Evolutionary conservation across 2,113 vertebrate genomes (phyloP).

Genomic region (Baryphthengus martii): DNA sequence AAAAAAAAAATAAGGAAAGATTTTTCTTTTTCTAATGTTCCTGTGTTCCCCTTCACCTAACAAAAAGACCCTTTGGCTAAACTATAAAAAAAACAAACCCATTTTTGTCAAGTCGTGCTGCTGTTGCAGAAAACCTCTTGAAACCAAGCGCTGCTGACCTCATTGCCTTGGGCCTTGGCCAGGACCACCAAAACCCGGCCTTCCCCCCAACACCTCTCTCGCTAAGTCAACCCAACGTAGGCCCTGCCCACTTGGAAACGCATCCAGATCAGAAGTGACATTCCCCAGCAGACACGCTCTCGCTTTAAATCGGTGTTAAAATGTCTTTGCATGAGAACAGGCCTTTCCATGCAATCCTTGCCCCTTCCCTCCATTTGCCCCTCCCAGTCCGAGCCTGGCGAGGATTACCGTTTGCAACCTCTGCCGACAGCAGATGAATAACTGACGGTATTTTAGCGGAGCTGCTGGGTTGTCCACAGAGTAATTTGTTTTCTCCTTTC

Average conservation of each 20-base stretch:
- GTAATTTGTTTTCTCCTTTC: constrained; percentile 71
- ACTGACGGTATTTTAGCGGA: constrained; percentile 66
- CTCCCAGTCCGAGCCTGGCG: constrained; percentile 8
- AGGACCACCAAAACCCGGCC: constrained; percentile 10
- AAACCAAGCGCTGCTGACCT: constrained; percentile 46
- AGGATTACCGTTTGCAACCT: constrained; percentile 58
- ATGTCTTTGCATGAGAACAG: constrained; percentile 52
- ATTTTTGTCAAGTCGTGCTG: constrained; percentile 33
- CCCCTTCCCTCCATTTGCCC: constrained; percentile 18
- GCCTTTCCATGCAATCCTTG: constrained; percentile 27
- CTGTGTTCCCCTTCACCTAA: constrained; percentile 35
- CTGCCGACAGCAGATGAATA: constrained; percentile 70
- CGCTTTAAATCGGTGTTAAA: constrained; percentile 62
- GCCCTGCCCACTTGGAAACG: not conserved
- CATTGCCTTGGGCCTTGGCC: not conserved
- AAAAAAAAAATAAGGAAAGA: not conserved
- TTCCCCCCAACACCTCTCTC: constrained; percentile 24
- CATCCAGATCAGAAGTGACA: constrained; percentile 39
- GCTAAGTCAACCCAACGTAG: constrained; percentile 27
- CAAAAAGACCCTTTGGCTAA: not conserved
- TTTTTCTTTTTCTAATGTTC: not conserved
- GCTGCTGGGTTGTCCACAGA: constrained; percentile 59
- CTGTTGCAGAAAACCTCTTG: constrained; percentile 1
- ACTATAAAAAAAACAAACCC: constrained; percentile 2
- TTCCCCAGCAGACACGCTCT: constrained; percentile 50